Percentiles rank a stretch among this genome's conserved stretches.
Conservation (phyloP, 2,888 invertebrate species). For the Icerya purchasi region DNA sequence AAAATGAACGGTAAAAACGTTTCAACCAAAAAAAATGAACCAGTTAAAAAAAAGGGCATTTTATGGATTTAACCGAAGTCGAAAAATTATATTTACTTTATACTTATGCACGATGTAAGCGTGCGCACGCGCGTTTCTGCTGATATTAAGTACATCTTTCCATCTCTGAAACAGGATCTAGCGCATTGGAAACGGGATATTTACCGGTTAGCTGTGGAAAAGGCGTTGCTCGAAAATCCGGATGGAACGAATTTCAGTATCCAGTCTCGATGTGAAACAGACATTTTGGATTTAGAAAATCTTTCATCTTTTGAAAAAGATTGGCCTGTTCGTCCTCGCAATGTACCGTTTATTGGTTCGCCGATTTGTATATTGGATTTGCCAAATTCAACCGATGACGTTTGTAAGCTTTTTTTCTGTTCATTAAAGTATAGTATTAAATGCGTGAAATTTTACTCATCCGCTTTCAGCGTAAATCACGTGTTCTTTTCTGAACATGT, state of each 20-base stretch:
- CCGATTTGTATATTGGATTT: neutral
- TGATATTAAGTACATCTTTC: too few relatives aligned
- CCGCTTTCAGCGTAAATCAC: too few relatives aligned
- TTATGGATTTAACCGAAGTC: too few relatives aligned
- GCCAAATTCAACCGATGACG: neutral
- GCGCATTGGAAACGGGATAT: neutral
- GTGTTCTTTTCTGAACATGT: too few relatives aligned
- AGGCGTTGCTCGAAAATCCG: neutral
- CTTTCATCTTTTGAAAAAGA: neutral
- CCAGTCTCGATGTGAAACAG: neutral
- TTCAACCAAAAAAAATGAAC: too few relatives aligned
- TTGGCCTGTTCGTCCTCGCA: neutral
- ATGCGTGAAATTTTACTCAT: too few relatives aligned
- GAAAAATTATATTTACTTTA: too few relatives aligned
- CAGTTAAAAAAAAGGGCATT: too few relatives aligned
- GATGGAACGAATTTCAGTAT: neutral
- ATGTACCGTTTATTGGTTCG: neutral
- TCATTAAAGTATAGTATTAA: neutral
- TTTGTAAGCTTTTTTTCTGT: neutral
- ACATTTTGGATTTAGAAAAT: neutral
- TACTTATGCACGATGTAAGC: too few relatives aligned
- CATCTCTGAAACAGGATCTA: neutral
- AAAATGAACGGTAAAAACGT: too few relatives aligned
- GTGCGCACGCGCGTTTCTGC: too few relatives aligned
- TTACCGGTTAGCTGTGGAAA: neutral